A percentile compares a stretch with the other conserved stretches of the same genome.
Conservation (phyloP, 2,113 vertebrate genomes). For the Chamaea fasciata region DNA sequence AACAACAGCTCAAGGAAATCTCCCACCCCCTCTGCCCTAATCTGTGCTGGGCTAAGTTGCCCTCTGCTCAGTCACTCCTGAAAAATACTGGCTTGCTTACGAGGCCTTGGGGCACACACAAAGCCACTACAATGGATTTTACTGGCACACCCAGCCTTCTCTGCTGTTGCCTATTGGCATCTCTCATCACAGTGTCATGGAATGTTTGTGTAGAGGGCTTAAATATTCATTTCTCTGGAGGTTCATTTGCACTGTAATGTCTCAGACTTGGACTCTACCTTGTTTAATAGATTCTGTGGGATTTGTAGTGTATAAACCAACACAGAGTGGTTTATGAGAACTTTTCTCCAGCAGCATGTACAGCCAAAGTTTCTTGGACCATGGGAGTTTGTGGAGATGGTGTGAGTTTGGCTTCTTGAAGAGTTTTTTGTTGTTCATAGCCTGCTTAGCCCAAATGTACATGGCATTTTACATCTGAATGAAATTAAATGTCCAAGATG, state of each 20-base stretch:
- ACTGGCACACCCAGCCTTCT: background rate
- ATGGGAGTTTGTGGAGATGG: background rate
- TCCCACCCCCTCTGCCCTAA: background rate
- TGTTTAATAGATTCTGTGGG: slow-evolving; percentile 17
- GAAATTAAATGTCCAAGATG: background rate
- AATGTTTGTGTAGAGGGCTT: background rate
- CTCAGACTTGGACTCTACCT: background rate
- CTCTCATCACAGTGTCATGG: background rate
- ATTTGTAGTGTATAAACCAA: slow-evolving; percentile 1
- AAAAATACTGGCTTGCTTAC: background rate
- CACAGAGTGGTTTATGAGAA: background rate
- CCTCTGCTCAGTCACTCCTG: background rate
- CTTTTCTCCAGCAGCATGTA: background rate
- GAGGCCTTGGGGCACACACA: background rate
- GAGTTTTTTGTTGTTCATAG: background rate
- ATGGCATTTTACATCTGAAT: background rate
- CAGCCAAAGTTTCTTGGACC: background rate
- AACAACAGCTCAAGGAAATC: background rate
- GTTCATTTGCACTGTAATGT: background rate
- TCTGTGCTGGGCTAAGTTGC: background rate
- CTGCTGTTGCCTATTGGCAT: background rate
- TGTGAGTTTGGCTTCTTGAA: background rate
- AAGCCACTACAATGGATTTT: background rate
- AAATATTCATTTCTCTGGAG: background rate
- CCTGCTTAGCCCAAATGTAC: background rate